Evolutionary conservation across 2,888 invertebrate species (phyloP).

Genomic region (Protula sp.): DNA sequence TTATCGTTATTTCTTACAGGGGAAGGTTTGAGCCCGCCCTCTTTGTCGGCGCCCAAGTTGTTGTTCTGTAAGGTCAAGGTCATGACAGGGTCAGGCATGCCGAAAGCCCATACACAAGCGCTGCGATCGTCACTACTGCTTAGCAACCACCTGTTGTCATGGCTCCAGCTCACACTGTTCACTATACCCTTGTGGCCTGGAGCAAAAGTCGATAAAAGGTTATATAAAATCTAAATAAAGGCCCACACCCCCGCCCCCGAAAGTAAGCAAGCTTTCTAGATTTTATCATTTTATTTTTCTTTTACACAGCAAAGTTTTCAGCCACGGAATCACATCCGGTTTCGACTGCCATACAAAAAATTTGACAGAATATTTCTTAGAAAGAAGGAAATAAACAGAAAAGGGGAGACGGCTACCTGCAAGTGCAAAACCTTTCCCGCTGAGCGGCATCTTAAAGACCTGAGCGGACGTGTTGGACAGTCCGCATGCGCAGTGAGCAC

Average conservation of each 20-base stretch:
- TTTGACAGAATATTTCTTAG: too few relatives aligned
- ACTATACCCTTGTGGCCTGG: constrained; percentile 46
- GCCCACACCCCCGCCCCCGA: too few relatives aligned
- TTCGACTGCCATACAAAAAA: too few relatives aligned
- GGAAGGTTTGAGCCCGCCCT: constrained; percentile 14
- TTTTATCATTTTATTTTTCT: too few relatives aligned
- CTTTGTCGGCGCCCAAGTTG: constrained; percentile 24
- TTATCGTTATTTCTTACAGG: constrained; percentile 5
- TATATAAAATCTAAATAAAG: too few relatives aligned
- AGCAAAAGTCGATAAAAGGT: too few relatives aligned
- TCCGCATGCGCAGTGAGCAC: constrained; percentile 39
- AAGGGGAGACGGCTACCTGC: too few relatives aligned
- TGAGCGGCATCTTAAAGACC: constrained; percentile 38
- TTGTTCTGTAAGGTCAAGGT: constrained; percentile 29
- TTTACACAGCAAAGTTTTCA: too few relatives aligned
- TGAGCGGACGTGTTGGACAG: constrained; percentile 43
- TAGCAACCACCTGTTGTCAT: constrained; percentile 35
- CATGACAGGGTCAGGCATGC: constrained; percentile 38
- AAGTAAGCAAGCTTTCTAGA: too few relatives aligned
- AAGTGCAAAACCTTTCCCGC: constrained; percentile 27
- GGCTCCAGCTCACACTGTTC: constrained; percentile 39
- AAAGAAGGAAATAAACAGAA: too few relatives aligned
- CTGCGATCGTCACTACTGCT: constrained; percentile 47
- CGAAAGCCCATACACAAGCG: constrained; percentile 39
- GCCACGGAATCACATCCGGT: too few relatives aligned